These are phyloP conservation scores for Poeciliopsis retropinna DNA, from an alignment of 2,113 vertebrate genomes.

Conservation along the genomic window DNA sequence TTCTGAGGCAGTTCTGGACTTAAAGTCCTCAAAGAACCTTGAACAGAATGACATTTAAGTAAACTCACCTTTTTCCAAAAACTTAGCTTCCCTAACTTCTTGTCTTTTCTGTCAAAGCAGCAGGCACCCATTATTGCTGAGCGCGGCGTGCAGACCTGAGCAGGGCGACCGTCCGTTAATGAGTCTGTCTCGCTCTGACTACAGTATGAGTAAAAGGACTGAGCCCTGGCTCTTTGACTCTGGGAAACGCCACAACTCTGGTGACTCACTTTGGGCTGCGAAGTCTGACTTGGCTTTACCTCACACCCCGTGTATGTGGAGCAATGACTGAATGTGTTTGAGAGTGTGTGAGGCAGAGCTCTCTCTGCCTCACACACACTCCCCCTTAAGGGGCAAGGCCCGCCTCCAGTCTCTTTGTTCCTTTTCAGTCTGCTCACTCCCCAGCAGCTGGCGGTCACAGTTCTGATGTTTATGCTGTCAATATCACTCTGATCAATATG, in stretches of 20 bases:
- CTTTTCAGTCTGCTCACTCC: conserved; percentile 6
- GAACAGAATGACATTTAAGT: background rate
- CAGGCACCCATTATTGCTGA: conserved; percentile 81
- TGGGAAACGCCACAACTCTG: conserved; percentile 59
- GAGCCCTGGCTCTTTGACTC: conserved; percentile 60
- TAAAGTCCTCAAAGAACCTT: background rate
- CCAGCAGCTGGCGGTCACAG: conserved; percentile 38
- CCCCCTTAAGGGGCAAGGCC: conserved; percentile 57
- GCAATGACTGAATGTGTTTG: conserved; percentile 43
- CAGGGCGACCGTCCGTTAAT: conserved; percentile 51
- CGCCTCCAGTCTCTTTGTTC: conserved; percentile 43
- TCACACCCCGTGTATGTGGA: conserved; percentile 57
- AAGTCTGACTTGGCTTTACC: conserved; percentile 70
- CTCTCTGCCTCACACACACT: conserved; percentile 47
- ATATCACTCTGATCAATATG: conserved; percentile 30
- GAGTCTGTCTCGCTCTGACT: conserved; percentile 63
- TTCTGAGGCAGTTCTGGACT: too few relatives aligned
- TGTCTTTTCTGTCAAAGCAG: conserved; percentile 81
- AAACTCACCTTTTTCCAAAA: conserved; percentile 81
- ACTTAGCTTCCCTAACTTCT: conserved; percentile 77
- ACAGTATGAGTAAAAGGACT: conserved; percentile 55
- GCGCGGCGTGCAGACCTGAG: conserved; percentile 45
- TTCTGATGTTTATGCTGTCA: conserved; percentile 57
- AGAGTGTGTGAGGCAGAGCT: conserved; percentile 33
- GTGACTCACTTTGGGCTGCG: conserved; percentile 71